phyloP scores from a whole-genome alignment of 2,888 invertebrate genomes.

The Biston stratarius region DNA sequence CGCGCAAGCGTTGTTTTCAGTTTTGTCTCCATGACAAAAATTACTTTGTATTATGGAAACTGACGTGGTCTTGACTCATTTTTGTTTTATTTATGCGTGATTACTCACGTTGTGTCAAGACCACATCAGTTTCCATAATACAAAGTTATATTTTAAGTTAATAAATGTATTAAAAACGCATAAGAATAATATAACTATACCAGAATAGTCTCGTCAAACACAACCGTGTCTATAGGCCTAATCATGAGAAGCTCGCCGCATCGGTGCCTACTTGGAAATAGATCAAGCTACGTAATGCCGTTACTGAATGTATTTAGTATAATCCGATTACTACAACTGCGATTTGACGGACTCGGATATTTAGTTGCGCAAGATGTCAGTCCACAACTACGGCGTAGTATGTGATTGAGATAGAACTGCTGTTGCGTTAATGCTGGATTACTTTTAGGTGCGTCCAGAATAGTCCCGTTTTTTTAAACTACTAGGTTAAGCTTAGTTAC shows the following conservation, averaged over 20 bases:
- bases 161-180: too few relatives aligned
- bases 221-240: not conserved
- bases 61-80: too few relatives aligned
- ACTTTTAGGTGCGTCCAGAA: too few relatives aligned
- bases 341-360: constrained; percentile 70
- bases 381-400: constrained; percentile 27
- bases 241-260: constrained; percentile 6
- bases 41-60: too few relatives aligned
- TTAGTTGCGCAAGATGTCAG: constrained; percentile 68
- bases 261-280: constrained; percentile 18
- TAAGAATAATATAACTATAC: not conserved
- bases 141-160: not conserved
- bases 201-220: not conserved
- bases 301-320: constrained; percentile 62
- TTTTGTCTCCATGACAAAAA: too few relatives aligned
- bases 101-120: too few relatives aligned
- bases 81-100: too few relatives aligned
- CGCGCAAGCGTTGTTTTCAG: too few relatives aligned
- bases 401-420: constrained; percentile 31
- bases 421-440: not conserved
- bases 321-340: constrained; percentile 77
- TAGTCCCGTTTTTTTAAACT: too few relatives aligned
- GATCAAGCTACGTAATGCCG: constrained; percentile 31
- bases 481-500: too few relatives aligned
- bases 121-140: too few relatives aligned